Evolutionary conservation across 2,113 vertebrate genomes (phyloP), one percentile per base, ranked within the genome.

Genomic region (Notarius quadriscutis): DNA sequence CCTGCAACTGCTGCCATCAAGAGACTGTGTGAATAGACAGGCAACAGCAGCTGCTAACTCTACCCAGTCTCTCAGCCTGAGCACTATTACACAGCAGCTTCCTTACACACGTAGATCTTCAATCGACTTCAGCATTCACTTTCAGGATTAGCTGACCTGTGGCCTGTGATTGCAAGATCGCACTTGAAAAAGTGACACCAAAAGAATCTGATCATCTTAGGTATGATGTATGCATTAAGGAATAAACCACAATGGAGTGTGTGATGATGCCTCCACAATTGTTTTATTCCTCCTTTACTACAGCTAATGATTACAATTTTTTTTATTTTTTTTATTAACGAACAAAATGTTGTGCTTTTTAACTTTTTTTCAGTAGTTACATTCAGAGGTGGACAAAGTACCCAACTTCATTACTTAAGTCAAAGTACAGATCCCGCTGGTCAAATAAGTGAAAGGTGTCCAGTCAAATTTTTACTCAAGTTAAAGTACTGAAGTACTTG

Each of bases 21-120:
- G 89, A 91, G 91, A 91, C 90, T 91, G 89, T 67, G 91, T 83
- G 91, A 94, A 94, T 91, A 91, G 94, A 95, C 90, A 85, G 79
- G 90, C 89, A 87, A 89, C 88, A 92, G 91, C 94, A 95, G 93
- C 93, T 95, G 94, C 88, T 84, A 41, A 18, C 48, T 74, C 14
- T 15, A 69, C 83, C 55, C 75, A 27, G n/a, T 51, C 75, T 83
- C 72, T 53, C 11, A 77, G 71, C 50, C 86, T 83, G 69, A 60
- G 50, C 58, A 77, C 34, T 63, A 14, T 5, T 83, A 83, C 55
- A 58, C 53, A 58, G 3, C 72, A 51, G 74, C 41, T 77, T 74
- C 69, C 18, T 74, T 11, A 74, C 34, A 48, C 74, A 30, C 77
- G 30, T 55, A 1, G 51, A 27, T 20, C n/a, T 30, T 79, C 15